These are phyloP conservation scores for Gastracanthus pulcherrimus DNA, from an alignment of 2,888 invertebrate genomes.

Conservation along the genomic window DNA sequence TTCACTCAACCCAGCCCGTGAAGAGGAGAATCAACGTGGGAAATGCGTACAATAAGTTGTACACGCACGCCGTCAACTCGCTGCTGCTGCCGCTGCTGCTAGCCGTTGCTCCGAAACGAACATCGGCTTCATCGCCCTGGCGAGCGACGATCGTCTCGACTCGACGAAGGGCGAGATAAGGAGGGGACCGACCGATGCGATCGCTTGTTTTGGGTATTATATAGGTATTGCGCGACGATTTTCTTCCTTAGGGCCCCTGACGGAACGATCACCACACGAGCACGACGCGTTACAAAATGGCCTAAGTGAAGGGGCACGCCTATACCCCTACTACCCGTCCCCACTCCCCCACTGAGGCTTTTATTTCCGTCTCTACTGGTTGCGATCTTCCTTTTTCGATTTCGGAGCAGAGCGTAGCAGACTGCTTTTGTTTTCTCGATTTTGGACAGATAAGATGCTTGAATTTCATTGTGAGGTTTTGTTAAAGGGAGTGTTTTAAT, in stretches of 20 bases:
- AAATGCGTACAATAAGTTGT: not conserved
- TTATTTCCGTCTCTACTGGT: not conserved
- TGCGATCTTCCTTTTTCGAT: conserved; percentile 21
- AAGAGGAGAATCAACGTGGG: conserved; percentile 5
- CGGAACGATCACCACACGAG: conserved; percentile 66
- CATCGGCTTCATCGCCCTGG: not conserved
- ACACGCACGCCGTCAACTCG: conserved; percentile 6
- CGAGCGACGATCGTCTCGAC: not conserved
- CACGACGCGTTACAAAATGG: conserved; percentile 70
- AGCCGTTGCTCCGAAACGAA: not conserved
- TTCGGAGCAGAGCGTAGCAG: conserved; percentile 12
- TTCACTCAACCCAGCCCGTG: not conserved
- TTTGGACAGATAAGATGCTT: too few relatives aligned
- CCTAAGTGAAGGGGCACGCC: conserved; percentile 73
- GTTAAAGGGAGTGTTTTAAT: too few relatives aligned
- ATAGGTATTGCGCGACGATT: conserved; percentile 2
- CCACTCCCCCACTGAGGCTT: not conserved
- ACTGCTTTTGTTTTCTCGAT: not conserved
- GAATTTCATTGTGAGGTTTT: too few relatives aligned
- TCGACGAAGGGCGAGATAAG: not conserved
- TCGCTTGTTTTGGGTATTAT: not conserved
- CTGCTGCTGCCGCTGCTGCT: not conserved
- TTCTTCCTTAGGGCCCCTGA: conserved; percentile 66
- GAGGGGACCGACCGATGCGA: not conserved
- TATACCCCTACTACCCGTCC: conserved; percentile 35